Conservation (phyloP, 2,888 invertebrate genomes). For the Troides helena region DNA sequence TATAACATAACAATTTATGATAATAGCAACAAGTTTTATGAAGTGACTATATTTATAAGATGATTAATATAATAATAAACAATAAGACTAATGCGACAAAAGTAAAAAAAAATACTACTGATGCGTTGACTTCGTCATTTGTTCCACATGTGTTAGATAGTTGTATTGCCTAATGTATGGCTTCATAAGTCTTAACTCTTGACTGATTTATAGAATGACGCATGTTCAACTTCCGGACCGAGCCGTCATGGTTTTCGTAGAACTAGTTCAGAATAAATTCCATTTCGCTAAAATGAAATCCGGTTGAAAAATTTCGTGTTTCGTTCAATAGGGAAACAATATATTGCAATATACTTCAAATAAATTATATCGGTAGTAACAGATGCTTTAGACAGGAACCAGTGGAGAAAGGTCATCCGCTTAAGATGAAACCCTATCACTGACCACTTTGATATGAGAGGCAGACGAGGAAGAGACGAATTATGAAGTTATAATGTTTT, state of each 20-base stretch:
- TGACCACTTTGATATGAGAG: too few species aligned
- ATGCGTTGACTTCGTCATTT: constrained; percentile 34
- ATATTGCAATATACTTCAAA: too few species aligned
- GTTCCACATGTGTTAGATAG: constrained; percentile 22
- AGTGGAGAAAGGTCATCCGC: too few species aligned
- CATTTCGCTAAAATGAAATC: not conserved
- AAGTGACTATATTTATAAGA: not conserved
- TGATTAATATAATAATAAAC: not conserved
- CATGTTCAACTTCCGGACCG: constrained; percentile 20
- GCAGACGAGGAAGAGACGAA: too few species aligned
- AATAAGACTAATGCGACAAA: not conserved
- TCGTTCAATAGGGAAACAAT: too few species aligned
- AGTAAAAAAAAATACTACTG: not conserved
- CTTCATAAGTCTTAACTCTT: constrained; percentile 20
- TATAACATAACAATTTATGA: too few species aligned
- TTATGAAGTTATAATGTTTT: too few species aligned
- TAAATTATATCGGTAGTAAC: too few species aligned
- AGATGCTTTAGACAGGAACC: too few species aligned
- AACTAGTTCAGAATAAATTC: not conserved
- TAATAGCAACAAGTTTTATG: not conserved
- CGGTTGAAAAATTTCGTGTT: too few species aligned
- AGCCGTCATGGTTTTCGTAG: constrained; percentile 1
- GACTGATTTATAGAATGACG: constrained; percentile 29
- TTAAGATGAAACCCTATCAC: too few species aligned
- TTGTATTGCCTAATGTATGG: constrained; percentile 20